phyloP scores from a whole-genome alignment of 2,888 invertebrate genomes.

The Gandaritis pyraliata region DNA sequence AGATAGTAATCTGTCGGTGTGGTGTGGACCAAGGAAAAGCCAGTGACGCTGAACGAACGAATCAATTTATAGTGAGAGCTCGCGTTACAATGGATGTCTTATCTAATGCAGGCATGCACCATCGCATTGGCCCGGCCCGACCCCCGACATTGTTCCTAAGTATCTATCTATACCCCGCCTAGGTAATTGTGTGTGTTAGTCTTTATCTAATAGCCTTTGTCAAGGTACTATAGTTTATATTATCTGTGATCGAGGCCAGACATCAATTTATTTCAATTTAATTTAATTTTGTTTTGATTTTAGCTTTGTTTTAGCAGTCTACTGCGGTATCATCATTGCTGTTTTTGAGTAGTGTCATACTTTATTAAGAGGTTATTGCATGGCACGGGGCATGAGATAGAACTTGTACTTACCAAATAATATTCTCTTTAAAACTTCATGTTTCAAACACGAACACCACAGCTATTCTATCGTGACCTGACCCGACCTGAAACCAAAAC shows the following conservation, averaged over 20 bases:
- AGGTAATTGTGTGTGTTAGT: no score
- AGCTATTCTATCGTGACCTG: constrained; percentile 11
- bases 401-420: constrained; percentile 28
- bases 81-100: not conserved
- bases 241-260: no score
- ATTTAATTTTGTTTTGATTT: no score
- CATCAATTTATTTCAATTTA: no score
- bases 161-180: not conserved
- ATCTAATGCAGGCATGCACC: not conserved
- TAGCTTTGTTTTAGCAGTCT: no score
- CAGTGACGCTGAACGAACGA: constrained; percentile 6
- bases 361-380: no score
- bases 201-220: no score
- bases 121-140: not conserved
- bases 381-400: no score
- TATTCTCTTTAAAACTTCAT: constrained; percentile 34
- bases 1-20: not conserved
- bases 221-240: no score
- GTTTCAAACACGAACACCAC: constrained; percentile 14
- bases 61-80: constrained; percentile 4
- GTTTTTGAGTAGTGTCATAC: no score
- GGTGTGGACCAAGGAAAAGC: not conserved
- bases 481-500: constrained; percentile 34
- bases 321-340: no score
- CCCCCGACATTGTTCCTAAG: not conserved